A percentile compares a stretch with the other conserved stretches of the same genome.
phyloP scores from a whole-genome alignment of 2,888 invertebrate genomes.

The Stratiomys singularior region DNA sequence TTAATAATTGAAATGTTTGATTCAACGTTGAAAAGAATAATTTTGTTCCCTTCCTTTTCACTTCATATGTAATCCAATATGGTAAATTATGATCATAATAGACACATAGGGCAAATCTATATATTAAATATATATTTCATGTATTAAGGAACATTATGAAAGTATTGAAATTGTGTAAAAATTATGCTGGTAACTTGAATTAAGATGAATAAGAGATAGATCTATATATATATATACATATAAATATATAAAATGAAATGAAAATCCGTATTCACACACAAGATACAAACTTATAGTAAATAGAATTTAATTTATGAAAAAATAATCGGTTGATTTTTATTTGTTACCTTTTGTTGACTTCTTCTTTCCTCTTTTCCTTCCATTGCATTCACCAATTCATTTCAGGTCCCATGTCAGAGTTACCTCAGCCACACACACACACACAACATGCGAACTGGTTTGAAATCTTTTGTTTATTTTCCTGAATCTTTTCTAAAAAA shows the following conservation, averaged over 20 bases:
- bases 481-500: no score
- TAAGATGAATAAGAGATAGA: constrained; percentile 35
- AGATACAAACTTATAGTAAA: constrained; percentile 42
- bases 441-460: no score
- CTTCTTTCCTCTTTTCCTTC: background rate
- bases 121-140: constrained; percentile 33
- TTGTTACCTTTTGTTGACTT: background rate
- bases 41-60: constrained; percentile 34
- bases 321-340: constrained; percentile 35
- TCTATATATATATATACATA: constrained; percentile 11
- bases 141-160: constrained; percentile 29
- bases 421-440: no score
- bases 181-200: constrained; percentile 32
- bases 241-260: constrained; percentile 22
- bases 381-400: background rate
- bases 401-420: no score
- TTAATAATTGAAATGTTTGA: background rate
- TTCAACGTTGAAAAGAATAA: background rate
- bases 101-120: constrained; percentile 11
- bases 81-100: constrained; percentile 32
- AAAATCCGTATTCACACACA: constrained; percentile 37
- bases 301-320: constrained; percentile 47
- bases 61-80: constrained; percentile 21
- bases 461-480: no score
- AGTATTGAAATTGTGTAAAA: constrained; percentile 37